A percentile compares a stretch with the other conserved stretches of the same genome.
Conservation (phyloP, 2,113 vertebrate genomes). For the Hippocampus guttulatus region DNA sequence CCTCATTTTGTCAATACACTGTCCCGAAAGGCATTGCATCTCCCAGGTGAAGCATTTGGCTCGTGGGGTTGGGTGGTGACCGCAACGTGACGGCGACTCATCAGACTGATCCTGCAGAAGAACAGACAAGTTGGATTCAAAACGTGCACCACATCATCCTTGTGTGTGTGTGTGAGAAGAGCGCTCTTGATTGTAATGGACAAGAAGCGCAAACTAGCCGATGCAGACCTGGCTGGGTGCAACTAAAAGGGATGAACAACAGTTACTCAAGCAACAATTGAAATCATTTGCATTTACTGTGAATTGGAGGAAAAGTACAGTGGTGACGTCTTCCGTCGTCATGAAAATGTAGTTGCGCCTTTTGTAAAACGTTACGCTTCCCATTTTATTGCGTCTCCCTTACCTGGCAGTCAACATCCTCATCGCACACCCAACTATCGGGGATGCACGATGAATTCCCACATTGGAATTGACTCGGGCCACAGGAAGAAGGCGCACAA, state of each 20-base stretch:
- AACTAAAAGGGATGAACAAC: too few species aligned
- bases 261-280: too few species aligned
- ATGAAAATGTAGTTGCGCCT: too few species aligned
- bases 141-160: background rate
- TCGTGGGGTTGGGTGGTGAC: conserved; percentile 79
- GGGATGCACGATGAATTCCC: conserved; percentile 88
- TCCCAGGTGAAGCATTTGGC: conserved; percentile 81
- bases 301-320: too few species aligned
- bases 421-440: conserved; percentile 87
- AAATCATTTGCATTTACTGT: too few species aligned
- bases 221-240: too few species aligned
- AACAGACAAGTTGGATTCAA: background rate
- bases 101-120: conserved; percentile 80
- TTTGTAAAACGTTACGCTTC: background rate
- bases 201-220: too few species aligned
- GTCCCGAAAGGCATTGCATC: conserved; percentile 85
- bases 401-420: conserved; percentile 87
- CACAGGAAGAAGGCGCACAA: conserved; percentile 84
- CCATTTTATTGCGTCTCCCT: background rate
- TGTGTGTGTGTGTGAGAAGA: background rate
- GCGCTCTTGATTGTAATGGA: background rate
- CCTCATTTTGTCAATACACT: conserved; percentile 96
- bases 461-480: conserved; percentile 86
- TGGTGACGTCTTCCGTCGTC: too few species aligned
- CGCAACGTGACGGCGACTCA: conserved; percentile 85